Conservation (phyloP, 2,888 invertebrate genomes). For the Drosophila formosana region DNA sequence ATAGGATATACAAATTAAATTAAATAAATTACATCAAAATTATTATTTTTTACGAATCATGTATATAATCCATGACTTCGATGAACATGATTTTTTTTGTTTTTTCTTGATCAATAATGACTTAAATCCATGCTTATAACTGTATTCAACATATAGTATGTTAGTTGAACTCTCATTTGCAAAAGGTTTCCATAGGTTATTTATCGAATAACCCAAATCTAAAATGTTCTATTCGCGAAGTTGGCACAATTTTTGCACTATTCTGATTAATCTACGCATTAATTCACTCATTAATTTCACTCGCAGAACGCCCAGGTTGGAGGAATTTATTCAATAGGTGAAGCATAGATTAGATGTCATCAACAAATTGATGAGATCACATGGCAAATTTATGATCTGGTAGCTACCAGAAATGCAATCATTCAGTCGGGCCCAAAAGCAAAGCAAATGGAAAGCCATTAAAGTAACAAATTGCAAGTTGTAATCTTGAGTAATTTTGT, state of each 20-base stretch:
- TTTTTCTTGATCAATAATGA: too few relatives aligned
- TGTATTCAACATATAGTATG: too few relatives aligned
- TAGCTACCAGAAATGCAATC: constrained; percentile 41
- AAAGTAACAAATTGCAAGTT: constrained; percentile 58
- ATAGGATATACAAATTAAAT: too few relatives aligned
- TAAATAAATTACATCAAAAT: too few relatives aligned
- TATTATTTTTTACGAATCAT: too few relatives aligned
- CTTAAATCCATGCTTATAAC: too few relatives aligned
- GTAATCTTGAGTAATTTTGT: constrained; percentile 47
- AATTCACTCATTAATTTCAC: neutral
- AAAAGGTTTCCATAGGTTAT: too few relatives aligned
- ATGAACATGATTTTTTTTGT: too few relatives aligned
- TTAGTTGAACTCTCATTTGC: too few relatives aligned
- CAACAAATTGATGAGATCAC: constrained; percentile 43
- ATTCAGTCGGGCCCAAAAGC: constrained; percentile 17
- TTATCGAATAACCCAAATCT: neutral
- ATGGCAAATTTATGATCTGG: constrained; percentile 43
- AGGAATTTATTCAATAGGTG: constrained; percentile 13
- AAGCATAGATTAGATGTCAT: constrained; percentile 21
- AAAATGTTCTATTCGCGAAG: neutral
- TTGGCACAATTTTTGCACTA: neutral
- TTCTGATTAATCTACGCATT: neutral
- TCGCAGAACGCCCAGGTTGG: neutral
- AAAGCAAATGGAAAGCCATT: constrained; percentile 51
- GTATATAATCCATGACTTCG: too few relatives aligned